phyloP scores from a whole-genome alignment of 2,113 vertebrate species.

The Climacteris rufus region DNA sequence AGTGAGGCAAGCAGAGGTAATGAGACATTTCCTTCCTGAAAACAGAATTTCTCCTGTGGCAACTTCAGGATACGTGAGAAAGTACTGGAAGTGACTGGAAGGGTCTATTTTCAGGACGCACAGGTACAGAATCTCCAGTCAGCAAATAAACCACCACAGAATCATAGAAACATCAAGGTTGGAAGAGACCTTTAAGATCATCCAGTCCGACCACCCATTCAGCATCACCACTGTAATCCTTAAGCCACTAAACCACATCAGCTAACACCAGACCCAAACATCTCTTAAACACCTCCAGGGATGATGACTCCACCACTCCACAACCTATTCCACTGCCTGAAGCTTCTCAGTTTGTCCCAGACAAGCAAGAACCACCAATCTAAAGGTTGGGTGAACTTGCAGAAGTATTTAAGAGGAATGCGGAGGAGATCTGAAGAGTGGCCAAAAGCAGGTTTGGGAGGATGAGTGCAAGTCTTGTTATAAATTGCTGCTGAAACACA shows the following conservation, averaged over 20 bases:
- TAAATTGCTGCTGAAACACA: neutral
- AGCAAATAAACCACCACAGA: neutral
- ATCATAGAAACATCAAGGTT: neutral
- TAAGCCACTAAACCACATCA: neutral
- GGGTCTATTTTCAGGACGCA: neutral
- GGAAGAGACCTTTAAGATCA: neutral
- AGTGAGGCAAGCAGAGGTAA: neutral
- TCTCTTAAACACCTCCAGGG: neutral
- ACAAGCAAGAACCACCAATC: neutral
- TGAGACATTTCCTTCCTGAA: neutral
- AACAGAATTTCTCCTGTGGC: neutral
- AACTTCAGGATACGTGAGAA: neutral
- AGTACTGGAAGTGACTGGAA: neutral
- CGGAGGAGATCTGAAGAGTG: neutral
- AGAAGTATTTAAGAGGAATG: neutral
- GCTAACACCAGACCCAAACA: neutral
- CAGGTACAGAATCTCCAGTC: neutral
- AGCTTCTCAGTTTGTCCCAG: neutral
- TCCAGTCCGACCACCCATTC: too few relatives aligned
- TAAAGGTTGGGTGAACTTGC: rapidly evolving
- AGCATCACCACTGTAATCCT: neutral
- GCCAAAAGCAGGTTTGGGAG: neutral
- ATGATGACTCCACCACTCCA: too few relatives aligned
- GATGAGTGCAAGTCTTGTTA: rapidly evolving
- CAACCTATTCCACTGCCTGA: neutral